Evolutionary conservation across 2,113 vertebrate species (phyloP).

Genomic region (Siniperca chuatsi): DNA sequence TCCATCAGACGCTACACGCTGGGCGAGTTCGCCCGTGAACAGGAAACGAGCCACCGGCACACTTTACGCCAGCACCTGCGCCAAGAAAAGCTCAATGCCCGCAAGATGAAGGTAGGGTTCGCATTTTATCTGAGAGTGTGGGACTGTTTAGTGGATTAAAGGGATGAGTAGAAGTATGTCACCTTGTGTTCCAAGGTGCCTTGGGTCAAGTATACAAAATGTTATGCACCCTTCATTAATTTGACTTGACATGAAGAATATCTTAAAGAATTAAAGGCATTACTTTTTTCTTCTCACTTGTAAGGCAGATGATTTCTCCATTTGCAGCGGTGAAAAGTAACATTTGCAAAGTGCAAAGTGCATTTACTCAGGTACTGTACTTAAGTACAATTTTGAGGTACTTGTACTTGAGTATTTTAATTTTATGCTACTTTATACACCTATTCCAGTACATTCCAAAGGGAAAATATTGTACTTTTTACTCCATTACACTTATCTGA

Average conservation of each 20-base stretch:
- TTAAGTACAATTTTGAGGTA: not conserved
- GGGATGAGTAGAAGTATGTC: not conserved
- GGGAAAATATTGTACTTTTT: not conserved
- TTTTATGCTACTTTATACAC: not conserved
- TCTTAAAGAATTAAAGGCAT: not conserved
- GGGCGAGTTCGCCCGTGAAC: constrained; percentile 95
- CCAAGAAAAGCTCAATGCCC: constrained; percentile 95
- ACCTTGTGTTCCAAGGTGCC: not conserved
- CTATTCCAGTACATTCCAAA: not conserved
- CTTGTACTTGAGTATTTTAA: not conserved
- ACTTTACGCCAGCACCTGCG: constrained; percentile 93
- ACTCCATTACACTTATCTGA: not conserved
- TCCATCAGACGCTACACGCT: constrained; percentile 94
- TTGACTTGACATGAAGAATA: not conserved
- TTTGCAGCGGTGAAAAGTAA: not conserved
- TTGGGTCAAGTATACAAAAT: not conserved
- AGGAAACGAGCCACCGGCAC: constrained; percentile 93
- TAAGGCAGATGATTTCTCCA: not conserved
- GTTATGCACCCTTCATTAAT: not conserved
- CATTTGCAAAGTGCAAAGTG: not conserved
- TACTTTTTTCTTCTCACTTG: too few relatives aligned
- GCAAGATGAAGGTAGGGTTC: constrained; percentile 92
- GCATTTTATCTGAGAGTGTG: not conserved
- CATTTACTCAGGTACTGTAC: not conserved
- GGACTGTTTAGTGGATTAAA: not conserved